Conservation (phyloP, 2,888 invertebrate species). For the Volucella bombylans region DNA sequence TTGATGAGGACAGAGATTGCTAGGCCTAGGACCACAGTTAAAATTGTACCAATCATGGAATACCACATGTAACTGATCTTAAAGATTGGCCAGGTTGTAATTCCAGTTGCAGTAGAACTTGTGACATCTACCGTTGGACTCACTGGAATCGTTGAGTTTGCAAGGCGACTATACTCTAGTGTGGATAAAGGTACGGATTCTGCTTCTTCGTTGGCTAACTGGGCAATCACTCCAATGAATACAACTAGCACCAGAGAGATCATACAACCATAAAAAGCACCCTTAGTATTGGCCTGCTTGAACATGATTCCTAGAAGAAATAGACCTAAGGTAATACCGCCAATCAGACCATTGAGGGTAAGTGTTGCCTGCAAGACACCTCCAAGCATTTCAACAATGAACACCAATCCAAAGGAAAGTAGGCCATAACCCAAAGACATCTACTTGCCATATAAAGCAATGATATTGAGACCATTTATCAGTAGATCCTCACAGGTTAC, state of each 20-base stretch:
- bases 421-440: slow-evolving; percentile 86
- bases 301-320: slow-evolving; percentile 95
- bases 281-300: no score
- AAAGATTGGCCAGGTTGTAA: slow-evolving; percentile 84
- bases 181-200: no score
- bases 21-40: slow-evolving; percentile 89
- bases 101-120: slow-evolving; percentile 8
- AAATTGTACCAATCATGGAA: slow-evolving; percentile 89
- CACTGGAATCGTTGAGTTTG: slow-evolving; percentile 76
- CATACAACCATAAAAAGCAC: slow-evolving; percentile 81
- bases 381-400: slow-evolving; percentile 92
- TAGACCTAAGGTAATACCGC: slow-evolving; percentile 93
- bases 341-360: slow-evolving; percentile 94
- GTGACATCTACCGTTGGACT: background rate
- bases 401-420: slow-evolving; percentile 90
- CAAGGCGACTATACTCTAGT: slow-evolving; percentile 79
- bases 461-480: slow-evolving; percentile 87
- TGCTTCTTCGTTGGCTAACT: slow-evolving; percentile 77
- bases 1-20: no score
- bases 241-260: slow-evolving; percentile 80
- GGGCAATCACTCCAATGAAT: slow-evolving; percentile 81
- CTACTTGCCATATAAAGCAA: slow-evolving; percentile 89
- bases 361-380: slow-evolving; percentile 94
- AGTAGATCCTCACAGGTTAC: slow-evolving; percentile 94
- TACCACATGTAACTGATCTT: slow-evolving; percentile 95